Conservation (phyloP, 2,888 invertebrate species). For the Cyclophora albipunctata region DNA sequence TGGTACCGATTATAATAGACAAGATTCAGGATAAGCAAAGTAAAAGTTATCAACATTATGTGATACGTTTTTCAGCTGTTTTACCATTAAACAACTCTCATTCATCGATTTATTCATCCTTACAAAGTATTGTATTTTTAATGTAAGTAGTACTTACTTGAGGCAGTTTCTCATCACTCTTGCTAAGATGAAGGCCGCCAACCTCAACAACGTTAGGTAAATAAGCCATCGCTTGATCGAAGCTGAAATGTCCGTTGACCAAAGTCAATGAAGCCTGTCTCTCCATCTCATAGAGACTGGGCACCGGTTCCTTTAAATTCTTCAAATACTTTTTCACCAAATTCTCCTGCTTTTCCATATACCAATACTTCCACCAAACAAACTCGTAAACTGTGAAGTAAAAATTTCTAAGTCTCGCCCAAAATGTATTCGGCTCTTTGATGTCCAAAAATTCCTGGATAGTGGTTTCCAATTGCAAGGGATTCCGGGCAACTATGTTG, state of each 20-base stretch:
- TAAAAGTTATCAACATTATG: no score
- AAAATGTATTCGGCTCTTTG: slow-evolving; percentile 68
- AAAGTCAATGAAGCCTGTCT: slow-evolving; percentile 57
- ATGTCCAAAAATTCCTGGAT: slow-evolving; percentile 51
- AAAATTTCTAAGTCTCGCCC: slow-evolving; percentile 65
- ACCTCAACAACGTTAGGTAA: slow-evolving; percentile 75
- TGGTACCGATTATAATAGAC: no score
- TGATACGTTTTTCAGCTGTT: no score
- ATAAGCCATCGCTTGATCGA: slow-evolving; percentile 59
- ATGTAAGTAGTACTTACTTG: slow-evolving; percentile 27
- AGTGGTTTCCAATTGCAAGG: slow-evolving; percentile 53
- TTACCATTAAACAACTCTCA: no score
- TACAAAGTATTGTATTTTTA: no score
- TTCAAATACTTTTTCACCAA: slow-evolving; percentile 50
- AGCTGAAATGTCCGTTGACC: slow-evolving; percentile 68
- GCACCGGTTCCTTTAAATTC: slow-evolving; percentile 46
- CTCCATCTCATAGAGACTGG: slow-evolving; percentile 54
- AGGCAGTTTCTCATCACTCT: slow-evolving; percentile 43
- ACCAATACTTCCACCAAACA: slow-evolving; percentile 55
- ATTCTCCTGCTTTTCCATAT: slow-evolving; percentile 48
- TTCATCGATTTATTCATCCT: no score
- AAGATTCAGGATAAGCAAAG: no score
- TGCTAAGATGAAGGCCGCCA: slow-evolving; percentile 70
- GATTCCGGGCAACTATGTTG: slow-evolving; percentile 51
- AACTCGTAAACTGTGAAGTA: slow-evolving; percentile 57